Base-by-base conservation (phyloP, 2,113 vertebrate genomes). In the Reinhardtius hippoglossoides region DNA sequence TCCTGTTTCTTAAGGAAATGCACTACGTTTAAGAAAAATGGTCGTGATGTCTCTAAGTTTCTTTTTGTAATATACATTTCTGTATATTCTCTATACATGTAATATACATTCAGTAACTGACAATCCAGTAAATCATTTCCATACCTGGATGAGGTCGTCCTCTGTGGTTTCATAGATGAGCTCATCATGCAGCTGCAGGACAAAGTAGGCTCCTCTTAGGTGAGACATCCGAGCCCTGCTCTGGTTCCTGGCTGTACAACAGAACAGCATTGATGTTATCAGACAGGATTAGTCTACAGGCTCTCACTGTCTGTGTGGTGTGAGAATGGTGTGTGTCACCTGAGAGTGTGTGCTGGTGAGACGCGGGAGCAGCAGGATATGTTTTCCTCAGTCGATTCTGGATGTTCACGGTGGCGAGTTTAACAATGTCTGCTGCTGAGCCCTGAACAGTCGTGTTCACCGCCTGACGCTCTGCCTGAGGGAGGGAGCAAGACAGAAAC, bases 391-490 rank as follows among this genome's bases (percentile, higher is more conserved):
- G 86, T 9, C 92, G 88, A 48, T 87, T 95, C 91, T 99, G 97
- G 76, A 98, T 98, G 83, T 96, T 98, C 71, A 97, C 95, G 0
- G 97, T 99, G 56, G 98, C 98, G 10, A 94, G 91, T 94, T 99
- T 99, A 23, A 99, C 96, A 23, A 99, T 96, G 89, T 99, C 98
- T 8, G 98, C 98, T 0, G 98, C 98, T 3, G 98, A 99, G 31
- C 98, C 98, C 89, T 99, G 98, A 7, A 99, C 97, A 1, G 95
- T 95, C 4, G 98, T 97, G 85, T 99, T 99, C 80, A 99, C 96
- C 2, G 98, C 97, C 90, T 99, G 98, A 10, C 98, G 95, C 84
- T 99, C 97, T 23, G 98, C 97, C 98, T 99, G 83, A 60, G 55
- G 12, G 48, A 55, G 26, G 75, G 79, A 64, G 21, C 13, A 58